Conservation (phyloP, 2,888 invertebrate genomes). For the Chalcosyrphus nemorum region DNA sequence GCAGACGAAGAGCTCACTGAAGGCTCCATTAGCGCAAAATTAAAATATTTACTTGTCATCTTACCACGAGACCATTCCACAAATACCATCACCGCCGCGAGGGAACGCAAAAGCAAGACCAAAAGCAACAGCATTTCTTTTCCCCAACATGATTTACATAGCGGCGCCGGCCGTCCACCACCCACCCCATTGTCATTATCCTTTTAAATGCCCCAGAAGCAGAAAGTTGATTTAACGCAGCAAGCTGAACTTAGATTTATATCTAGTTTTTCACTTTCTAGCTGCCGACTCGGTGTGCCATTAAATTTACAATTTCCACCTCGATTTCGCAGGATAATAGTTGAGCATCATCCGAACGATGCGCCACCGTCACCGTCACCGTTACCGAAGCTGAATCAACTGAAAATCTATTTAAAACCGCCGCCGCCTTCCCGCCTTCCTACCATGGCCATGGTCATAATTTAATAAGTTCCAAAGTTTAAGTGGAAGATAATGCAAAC, state of each 20-base stretch:
- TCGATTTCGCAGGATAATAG: conserved; percentile 63
- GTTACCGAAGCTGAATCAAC: conserved; percentile 56
- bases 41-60: conserved; percentile 72
- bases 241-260: conserved; percentile 67
- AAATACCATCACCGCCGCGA: not conserved
- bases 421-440: conserved; percentile 39
- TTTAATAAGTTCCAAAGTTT: conserved; percentile 73
- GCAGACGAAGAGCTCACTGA: conserved; percentile 28
- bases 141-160: conserved; percentile 5
- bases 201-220: conserved; percentile 18
- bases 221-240: conserved; percentile 60
- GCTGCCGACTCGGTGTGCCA: conserved; percentile 51
- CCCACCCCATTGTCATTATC: conserved; percentile 18
- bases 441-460: conserved; percentile 65
- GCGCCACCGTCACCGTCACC: not conserved
- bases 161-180: not conserved
- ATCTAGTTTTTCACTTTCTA: conserved; percentile 51
- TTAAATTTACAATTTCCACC: conserved; percentile 72
- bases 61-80: conserved; percentile 27
- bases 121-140: conserved; percentile 1
- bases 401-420: conserved; percentile 68
- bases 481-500: conserved; percentile 74
- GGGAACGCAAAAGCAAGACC: not conserved
- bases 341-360: conserved; percentile 46
- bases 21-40: conserved; percentile 70